Base-by-base conservation (phyloP, 1,140 invertebrate genomes). In the Diorhabda sublineata region DNA sequence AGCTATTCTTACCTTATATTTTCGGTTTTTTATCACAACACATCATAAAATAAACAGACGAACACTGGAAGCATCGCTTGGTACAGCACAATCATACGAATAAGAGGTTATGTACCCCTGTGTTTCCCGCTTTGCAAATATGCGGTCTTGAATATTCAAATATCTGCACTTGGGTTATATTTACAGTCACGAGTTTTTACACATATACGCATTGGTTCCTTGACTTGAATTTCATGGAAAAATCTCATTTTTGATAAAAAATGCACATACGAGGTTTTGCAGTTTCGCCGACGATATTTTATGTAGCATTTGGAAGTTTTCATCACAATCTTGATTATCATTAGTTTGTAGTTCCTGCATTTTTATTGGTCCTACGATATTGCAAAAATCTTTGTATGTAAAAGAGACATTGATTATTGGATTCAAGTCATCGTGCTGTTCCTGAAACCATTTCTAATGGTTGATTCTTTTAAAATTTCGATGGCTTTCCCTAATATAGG, bases 191-290 rank as follows among this genome's bases (percentile, higher is more conserved):
- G 56, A 57, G 56, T n/a, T 57, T 57, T 57, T 57, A 7, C 56
- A 57, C 56, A 57, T 11, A 57, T 57, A 57, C 56, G 56, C 56
- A 11, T 57, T 57, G 9, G 8, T n/a, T 11, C 56, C 56, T 57
- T 57, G 56, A 11, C 9, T n/a, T 57, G 8, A 5, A 8, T n/a
- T n/a, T 57, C 7, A n/a, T n/a, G 3, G 9, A 57, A 57, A 57
- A 57, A 57, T 57, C 9, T 57, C 11, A 57, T n/a, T 57, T 8
- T 57, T n/a, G 56, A 11, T n/a, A 57, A 57, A 57, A 57, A 57
- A 11, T 57, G 56, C 56, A 57, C 8, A 57, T 57, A 57, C 56
- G 56, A 57, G 56, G 56, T 57, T 57, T 57, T 57, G 56, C 7
- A 57, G 56, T 57, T 11, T 5, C 3, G 11, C 9, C 56, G 56